Base-by-base conservation (phyloP, 2,113 vertebrate genomes). In the Nannobrachium achirus region DNA sequence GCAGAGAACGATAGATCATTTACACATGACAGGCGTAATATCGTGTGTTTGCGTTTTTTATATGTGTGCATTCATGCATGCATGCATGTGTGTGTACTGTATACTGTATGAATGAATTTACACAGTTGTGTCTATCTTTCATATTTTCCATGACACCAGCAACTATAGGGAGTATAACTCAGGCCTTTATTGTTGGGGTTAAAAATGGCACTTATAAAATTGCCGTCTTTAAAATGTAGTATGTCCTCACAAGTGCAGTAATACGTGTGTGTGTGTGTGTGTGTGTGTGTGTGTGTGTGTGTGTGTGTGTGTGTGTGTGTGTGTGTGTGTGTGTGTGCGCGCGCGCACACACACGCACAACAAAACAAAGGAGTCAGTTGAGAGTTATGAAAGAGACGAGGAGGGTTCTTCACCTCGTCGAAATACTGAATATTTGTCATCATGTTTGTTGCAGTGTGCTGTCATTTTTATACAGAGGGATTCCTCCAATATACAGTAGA, bases 1-100 rank as follows among this genome's bases (percentile, higher is more conserved):
- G 56, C 49, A 41, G 20, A 74, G 74, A 84, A 69, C 77, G 82
- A 78, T 73, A 67, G 71, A 77, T 68, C 66, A 10, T 76, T 82
- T 77, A 68, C 55, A n/a, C 65, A 50, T 76, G 69, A 71, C 60
- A 63, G 71, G 66, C 60, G 45, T 71, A 82, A 79, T 79, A 75
- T 78, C 51, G 56, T 64, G 56, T 49, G 56, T 56, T 45, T 57
- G 16, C 18, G 50, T 52, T n/a, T 52, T n/a, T 8, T 52, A 16
- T 52, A 16, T 18, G 50, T 52, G 48, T 50, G 48, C 14, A 7
- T 50, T 11, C 15, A n/a, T n/a, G 14, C 14, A 9, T 52, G 50
- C 19, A 18, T 19, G 6, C 19, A 15, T 19, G 16, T 52, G 16
- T 52, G 50, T 19, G 9, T 16, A 10, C 15, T 18, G 50, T 10